Base-by-base conservation (phyloP, 2,113 vertebrate species). In the Corythornis vintsioides region DNA sequence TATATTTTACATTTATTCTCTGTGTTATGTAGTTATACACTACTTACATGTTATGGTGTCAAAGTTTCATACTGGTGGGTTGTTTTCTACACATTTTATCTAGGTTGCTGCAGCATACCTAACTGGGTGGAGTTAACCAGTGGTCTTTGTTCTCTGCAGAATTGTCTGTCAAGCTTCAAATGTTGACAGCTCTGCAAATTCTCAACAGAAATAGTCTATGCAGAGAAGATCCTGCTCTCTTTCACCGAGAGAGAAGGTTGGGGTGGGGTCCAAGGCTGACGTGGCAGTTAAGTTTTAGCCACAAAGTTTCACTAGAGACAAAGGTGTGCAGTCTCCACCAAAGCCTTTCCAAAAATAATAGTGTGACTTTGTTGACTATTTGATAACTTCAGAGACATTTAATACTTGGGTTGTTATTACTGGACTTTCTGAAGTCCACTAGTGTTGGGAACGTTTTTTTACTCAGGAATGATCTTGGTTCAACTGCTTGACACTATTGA, bases 281-380 rank as follows among this genome's bases (percentile, higher is more conserved):
- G 11, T 42, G 15, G 28, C 11, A 43, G 13, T 63, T 21, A 8
- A 80, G 18, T 15, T 17, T 57, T 73, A 63, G 18, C 43, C 89
- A 7, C 25, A n/a, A 16, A 20, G 13, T 53, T 7, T 22, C 22
- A 21, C 4, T 28, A 15, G 42, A 65, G 59, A 48, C 0, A 0
- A 19, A 85, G 13, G 4, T 15, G 31, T 69, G 33, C 53, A 53
- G 31, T 82, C 15, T 40, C 10, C 19, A 47, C 8, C 13, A 82
- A 84, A 66, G 11, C 7, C 26, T 64, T 72, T 56, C 35, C 55
- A 79, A 52, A 50, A 86, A 83, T 26, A 63, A 59, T 13, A 9
- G 0, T 12, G 9, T 50, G 43, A 0, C 33, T 85, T 89, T 29
- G 29, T 90, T 29, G 29, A 64, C 42, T 50, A 1, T 47, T 56